Evolutionary conservation across 2,113 vertebrate genomes (phyloP), one percentile per base, ranked within the genome.

Genomic region (Scomber japonicus): DNA sequence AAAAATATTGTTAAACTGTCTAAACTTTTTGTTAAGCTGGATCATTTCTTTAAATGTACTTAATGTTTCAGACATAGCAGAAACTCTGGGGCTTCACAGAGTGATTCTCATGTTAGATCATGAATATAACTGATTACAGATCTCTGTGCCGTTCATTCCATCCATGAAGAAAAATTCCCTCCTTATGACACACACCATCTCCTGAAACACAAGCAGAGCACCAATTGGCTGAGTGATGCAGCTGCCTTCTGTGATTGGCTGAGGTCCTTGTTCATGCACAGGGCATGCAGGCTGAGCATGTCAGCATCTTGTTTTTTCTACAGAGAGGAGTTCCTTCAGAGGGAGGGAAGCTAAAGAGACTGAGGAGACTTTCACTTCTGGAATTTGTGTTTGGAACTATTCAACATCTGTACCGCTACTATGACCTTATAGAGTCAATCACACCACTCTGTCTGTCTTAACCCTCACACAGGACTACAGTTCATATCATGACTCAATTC

Each of bases 191-290:
- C 5, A 35, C 7, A 35, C 5, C 10, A 2, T 19, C 16, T 17
- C 40, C 49, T 51, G 48, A 69, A 15, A 64, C 40, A 17, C 14
- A 17, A 2, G 11, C 21, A 31, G 30, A 46, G 7, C 50, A 46
- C 61, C 56, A 75, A 90, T 89, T 93, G 93, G 91, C 66, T 35
- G 45, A 14, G 19, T 11, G 3, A n/a, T 17, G 14, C 27, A 49
- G 66, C 70, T 46, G 59, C 44, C 3, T 19, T 54, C 59, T 77
- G 71, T 84, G 75, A 90, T 91, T 92, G 90, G 93, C 61, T 66
- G 49, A 63, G 10, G 59, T 17, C 21, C 5, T 14, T 64, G 77
- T 65, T 19, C 93, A 93, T 75, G 91, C 63, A 5, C n/a, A 15
- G 31, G 63, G 68, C 91, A 93, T 40, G 85, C 89, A 19, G 30